Conservation (phyloP, 2,113 vertebrate species). For the Prietella phreatophila region DNA sequence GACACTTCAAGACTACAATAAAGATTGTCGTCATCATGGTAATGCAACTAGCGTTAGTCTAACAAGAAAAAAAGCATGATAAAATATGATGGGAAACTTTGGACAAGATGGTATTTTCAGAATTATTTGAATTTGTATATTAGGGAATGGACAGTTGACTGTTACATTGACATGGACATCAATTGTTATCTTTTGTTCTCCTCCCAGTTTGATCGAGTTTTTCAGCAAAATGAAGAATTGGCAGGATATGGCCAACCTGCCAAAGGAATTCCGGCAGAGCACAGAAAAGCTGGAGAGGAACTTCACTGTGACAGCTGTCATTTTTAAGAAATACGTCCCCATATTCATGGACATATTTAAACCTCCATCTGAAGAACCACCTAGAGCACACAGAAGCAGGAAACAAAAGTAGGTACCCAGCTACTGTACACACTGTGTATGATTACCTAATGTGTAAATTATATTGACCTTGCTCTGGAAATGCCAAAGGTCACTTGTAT, state of each 20-base stretch:
- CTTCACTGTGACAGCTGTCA: slow-evolving; percentile 90
- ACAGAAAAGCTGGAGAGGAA: slow-evolving; percentile 89
- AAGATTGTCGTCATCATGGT: neutral
- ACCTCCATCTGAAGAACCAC: slow-evolving; percentile 83
- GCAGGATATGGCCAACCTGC: slow-evolving; percentile 91
- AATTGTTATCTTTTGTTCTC: neutral
- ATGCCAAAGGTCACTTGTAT: neutral
- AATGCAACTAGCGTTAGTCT: neutral
- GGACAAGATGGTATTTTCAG: neutral
- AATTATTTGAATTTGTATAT: neutral
- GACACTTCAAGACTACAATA: neutral
- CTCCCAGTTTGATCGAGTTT: slow-evolving; percentile 86
- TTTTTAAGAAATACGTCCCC: slow-evolving; percentile 94
- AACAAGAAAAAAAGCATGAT: neutral
- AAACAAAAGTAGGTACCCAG: slow-evolving; percentile 83
- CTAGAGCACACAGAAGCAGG: slow-evolving; percentile 84
- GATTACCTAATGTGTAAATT: neutral
- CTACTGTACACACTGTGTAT: slow-evolving; percentile 3
- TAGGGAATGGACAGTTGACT: neutral
- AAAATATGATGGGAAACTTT: neutral
- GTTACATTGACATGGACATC: neutral
- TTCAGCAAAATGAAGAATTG: slow-evolving; percentile 97
- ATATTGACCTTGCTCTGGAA: slow-evolving; percentile 3
- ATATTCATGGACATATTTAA: slow-evolving; percentile 92
- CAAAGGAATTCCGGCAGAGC: slow-evolving; percentile 82